Base-by-base conservation (phyloP, 2,888 invertebrate genomes). In the Acanthosoma haemorrhoidale region DNA sequence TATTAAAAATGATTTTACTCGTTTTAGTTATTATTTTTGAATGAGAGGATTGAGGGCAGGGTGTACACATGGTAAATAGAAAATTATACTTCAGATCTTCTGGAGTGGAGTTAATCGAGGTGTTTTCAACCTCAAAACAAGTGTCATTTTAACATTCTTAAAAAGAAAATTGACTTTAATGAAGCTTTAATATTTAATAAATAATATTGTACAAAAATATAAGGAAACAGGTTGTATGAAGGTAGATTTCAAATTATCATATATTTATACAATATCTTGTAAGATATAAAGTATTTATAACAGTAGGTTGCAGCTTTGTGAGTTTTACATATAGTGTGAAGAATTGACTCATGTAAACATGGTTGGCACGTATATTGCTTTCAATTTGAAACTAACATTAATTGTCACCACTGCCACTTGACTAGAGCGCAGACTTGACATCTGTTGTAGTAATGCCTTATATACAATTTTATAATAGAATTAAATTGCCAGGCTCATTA, bases 241-340 rank as follows among this genome's bases (percentile, higher is more conserved):
- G 69, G 72, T 74, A 74, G 74, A 68, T 63, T 72, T 73, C 70
- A 78, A 78, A 76, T 75, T 77, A 76, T 78, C 78, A 76, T 79
- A 78, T 74, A 74, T 74, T 74, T 74, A 73, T 74, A 73, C 71
- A 70, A 70, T 71, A 73, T 34, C n/a, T 67, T 51, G 71, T 70
- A 72, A 67, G 68, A 64, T 70, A 72, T 71, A 70, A 72, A 61
- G 51, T 68, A 34, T 61, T 64, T 60, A 32, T 59, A 68, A 68
- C 41, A 51, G 21, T 71, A 71, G 68, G 68, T 71, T 63, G 68
- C 71, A 68, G 71, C 71, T 71, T 70, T 68, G 61, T 71, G 64
- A 70, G 59, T 70, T 39, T 70, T 57, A 43, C 51, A 64, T 31
- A 64, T 38, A 66, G 58, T 57, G 67, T 59, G 59, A 59, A 32